Percentiles rank a stretch among this genome's conserved stretches.
These are phyloP conservation scores for Agapetus fuscipes DNA, from an alignment of 2,888 invertebrate species.

Conservation along the genomic window DNA sequence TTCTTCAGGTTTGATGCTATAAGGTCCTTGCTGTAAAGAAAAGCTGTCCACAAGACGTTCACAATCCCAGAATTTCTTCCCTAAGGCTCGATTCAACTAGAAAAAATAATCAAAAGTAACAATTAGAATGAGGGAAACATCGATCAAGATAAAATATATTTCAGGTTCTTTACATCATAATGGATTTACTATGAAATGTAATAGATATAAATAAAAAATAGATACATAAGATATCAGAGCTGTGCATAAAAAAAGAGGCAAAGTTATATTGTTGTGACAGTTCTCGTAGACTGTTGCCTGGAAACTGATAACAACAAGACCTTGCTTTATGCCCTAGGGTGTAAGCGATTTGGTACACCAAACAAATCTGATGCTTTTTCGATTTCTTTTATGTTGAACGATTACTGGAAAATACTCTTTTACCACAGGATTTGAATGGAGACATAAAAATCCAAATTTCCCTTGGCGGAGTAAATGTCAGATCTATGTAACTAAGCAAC, in stretches of 20 bases:
- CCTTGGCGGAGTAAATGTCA: too few relatives aligned
- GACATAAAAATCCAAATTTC: too few relatives aligned
- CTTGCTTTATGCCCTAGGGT: too few relatives aligned
- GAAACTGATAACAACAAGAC: too few relatives aligned
- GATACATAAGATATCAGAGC: background rate
- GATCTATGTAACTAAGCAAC: too few relatives aligned
- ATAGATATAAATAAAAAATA: background rate
- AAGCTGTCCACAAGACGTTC: constrained; percentile 32
- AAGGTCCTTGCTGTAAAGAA: constrained; percentile 29
- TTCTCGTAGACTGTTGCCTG: too few relatives aligned
- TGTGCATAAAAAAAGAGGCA: background rate
- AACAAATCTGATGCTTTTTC: too few relatives aligned
- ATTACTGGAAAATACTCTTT: too few relatives aligned
- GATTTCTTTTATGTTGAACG: too few relatives aligned
- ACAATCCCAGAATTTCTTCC: constrained; percentile 38
- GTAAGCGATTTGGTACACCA: too few relatives aligned
- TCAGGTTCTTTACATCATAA: background rate
- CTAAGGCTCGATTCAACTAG: constrained; percentile 31
- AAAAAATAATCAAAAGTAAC: constrained; percentile 1
- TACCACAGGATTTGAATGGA: too few relatives aligned
- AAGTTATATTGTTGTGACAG: too few relatives aligned
- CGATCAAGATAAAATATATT: background rate
- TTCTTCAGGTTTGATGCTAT: constrained; percentile 26
- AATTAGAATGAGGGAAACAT: constrained; percentile 2
- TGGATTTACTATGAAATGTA: background rate